Conservation (phyloP, 23 tunicate genomes). For the Styela plicata region DNA sequence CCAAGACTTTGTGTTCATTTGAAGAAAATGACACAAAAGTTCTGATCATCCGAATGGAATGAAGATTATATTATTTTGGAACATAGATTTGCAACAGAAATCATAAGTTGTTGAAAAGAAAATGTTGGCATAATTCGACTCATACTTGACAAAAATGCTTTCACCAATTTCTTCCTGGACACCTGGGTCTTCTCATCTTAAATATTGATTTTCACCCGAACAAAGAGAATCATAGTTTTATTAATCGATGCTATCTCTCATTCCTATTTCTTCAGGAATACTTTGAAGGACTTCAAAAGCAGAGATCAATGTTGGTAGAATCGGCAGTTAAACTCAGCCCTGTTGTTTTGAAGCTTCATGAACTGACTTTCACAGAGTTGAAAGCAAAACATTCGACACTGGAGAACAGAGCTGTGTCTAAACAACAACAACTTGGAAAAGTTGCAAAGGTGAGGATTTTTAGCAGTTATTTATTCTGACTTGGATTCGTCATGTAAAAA, state of each 20-base stretch:
- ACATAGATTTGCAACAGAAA: no score
- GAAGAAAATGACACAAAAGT: no score
- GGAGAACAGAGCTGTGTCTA: slow-evolving; percentile 23
- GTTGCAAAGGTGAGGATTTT: background rate
- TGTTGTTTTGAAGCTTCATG: slow-evolving; percentile 14
- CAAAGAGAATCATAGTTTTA: background rate
- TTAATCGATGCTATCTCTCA: background rate
- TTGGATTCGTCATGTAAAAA: no score
- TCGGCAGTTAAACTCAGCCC: slow-evolving; percentile 2
- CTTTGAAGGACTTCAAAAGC: slow-evolving; percentile 3
- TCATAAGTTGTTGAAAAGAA: no score
- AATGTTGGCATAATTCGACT: no score
- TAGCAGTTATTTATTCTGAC: no score
- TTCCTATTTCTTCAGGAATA: slow-evolving; percentile 32
- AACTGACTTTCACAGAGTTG: slow-evolving; percentile 17
- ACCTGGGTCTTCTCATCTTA: no score
- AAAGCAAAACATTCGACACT: slow-evolving; percentile 7
- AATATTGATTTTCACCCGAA: background rate
- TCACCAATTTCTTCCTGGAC: no score
- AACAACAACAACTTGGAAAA: slow-evolving; percentile 24
- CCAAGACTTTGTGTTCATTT: no score
- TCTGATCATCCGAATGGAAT: no score
- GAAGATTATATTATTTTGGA: no score
- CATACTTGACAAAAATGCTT: no score
- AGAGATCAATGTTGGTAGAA: slow-evolving; percentile 19